These are phyloP conservation scores for Bos javanicus DNA, from an alignment of 2,113 vertebrate species.

Conservation along the genomic window DNA sequence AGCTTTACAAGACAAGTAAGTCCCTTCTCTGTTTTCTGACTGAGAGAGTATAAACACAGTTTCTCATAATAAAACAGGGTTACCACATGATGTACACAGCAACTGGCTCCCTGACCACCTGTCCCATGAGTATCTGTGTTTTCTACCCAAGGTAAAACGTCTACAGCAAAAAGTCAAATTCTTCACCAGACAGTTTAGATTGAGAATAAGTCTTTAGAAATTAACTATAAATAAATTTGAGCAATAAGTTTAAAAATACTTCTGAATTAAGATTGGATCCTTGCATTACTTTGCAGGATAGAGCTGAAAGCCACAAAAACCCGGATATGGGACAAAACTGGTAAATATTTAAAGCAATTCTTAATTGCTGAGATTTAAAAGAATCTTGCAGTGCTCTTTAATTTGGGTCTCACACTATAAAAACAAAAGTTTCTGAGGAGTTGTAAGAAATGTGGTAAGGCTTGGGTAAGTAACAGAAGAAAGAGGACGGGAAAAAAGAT, in stretches of 20 bases:
- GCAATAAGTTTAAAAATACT: slow-evolving; percentile 1
- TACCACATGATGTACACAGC: neutral
- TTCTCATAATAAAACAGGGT: neutral
- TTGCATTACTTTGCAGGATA: neutral
- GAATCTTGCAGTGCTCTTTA: neutral
- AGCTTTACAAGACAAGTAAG: neutral
- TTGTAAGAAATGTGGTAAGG: neutral
- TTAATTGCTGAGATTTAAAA: slow-evolving; percentile 2
- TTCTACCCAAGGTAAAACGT: neutral
- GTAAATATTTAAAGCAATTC: slow-evolving; percentile 42
- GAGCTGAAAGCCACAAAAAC: slow-evolving; percentile 3
- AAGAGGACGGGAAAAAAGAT: neutral
- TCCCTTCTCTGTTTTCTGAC: neutral
- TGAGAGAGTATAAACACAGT: neutral
- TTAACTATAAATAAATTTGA: neutral
- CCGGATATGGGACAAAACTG: neutral
- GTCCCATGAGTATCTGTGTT: neutral
- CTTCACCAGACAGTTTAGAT: neutral
- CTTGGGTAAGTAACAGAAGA: neutral
- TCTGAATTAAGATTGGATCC: slow-evolving; percentile 7
- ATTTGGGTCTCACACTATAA: neutral
- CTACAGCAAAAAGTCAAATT: neutral
- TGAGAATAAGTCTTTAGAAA: neutral
- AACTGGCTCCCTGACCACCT: neutral
- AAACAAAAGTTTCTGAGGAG: slow-evolving; percentile 15